phyloP scores from a whole-genome alignment of 2,113 vertebrate genomes.

The Phrynocephalus versicolor region DNA sequence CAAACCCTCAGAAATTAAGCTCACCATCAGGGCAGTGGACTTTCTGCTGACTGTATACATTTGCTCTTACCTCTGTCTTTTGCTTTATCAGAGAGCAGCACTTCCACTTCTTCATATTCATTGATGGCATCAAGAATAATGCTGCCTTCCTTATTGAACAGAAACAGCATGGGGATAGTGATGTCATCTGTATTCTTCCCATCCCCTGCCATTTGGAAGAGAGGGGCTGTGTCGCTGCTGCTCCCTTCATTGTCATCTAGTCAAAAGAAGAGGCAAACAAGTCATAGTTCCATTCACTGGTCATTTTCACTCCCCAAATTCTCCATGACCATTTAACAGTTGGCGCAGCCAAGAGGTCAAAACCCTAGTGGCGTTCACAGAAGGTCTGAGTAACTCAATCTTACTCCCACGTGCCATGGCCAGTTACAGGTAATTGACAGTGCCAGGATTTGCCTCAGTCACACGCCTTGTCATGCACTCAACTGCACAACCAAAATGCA shows the following conservation, averaged over 20 bases:
- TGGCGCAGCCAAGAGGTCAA: too few species aligned
- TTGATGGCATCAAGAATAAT: constrained; percentile 92
- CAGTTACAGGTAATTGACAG: too few species aligned
- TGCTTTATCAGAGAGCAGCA: constrained; percentile 95
- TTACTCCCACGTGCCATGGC: too few species aligned
- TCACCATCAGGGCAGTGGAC: not conserved
- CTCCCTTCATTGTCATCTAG: constrained; percentile 98
- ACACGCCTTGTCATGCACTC: too few species aligned
- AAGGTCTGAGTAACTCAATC: too few species aligned
- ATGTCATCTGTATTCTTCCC: constrained; percentile 94
- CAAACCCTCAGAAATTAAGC: not conserved
- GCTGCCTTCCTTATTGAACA: constrained; percentile 96
- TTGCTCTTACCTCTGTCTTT: constrained; percentile 88
- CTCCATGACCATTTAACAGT: not conserved
- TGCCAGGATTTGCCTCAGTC: too few species aligned
- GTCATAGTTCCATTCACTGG: not conserved
- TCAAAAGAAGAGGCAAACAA: constrained; percentile 27
- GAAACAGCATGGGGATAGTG: constrained; percentile 92
- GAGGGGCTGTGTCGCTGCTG: constrained; percentile 97
- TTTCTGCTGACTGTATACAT: not conserved
- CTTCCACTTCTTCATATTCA: constrained; percentile 92
- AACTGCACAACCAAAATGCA: too few species aligned
- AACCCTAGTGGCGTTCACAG: too few species aligned
- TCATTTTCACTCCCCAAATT: not conserved
- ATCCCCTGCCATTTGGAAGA: constrained; percentile 99